phyloP scores from a whole-genome alignment of 1,140 invertebrate genomes.

The Drosophila subobscura region DNA sequence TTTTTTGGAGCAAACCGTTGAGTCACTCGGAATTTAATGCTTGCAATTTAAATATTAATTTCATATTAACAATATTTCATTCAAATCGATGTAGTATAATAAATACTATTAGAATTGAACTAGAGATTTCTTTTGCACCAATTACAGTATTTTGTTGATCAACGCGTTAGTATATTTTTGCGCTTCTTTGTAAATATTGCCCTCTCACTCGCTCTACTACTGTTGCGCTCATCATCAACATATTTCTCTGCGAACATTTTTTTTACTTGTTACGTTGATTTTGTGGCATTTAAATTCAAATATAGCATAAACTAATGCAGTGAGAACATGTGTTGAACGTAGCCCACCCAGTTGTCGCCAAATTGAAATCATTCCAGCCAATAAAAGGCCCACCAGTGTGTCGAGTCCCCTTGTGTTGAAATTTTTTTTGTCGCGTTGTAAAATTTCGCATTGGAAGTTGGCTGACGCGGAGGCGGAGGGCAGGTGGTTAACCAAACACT shows the following conservation, averaged over 20 bases:
- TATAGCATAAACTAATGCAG: slow-evolving; percentile 13
- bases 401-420: slow-evolving; percentile 49
- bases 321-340: slow-evolving; percentile 43
- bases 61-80: too few species aligned
- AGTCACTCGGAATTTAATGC: slow-evolving; percentile 3
- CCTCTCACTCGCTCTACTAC: slow-evolving; percentile 71
- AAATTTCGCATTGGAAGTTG: slow-evolving; percentile 64
- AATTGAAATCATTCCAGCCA: slow-evolving; percentile 32
- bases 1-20: slow-evolving; percentile 12
- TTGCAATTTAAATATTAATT: neutral
- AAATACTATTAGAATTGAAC: too few species aligned
- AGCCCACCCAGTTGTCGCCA: slow-evolving; percentile 15
- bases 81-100: too few species aligned
- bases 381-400: slow-evolving; percentile 26
- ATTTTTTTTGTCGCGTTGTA: slow-evolving; percentile 71
- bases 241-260: slow-evolving; percentile 67
- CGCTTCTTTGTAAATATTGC: slow-evolving; percentile 48
- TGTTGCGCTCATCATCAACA: slow-evolving; percentile 77
- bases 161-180: slow-evolving; percentile 28
- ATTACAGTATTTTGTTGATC: slow-evolving; percentile 1
- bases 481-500: slow-evolving; percentile 47
- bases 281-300: slow-evolving; percentile 46
- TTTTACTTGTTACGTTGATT: slow-evolving; percentile 57
- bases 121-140: too few species aligned
- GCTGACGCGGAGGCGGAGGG: slow-evolving; percentile 30